Percentiles rank a stretch among this genome's conserved stretches.
Conservation (phyloP, 2,888 invertebrate species). For the Xestobium rufovillosum region DNA sequence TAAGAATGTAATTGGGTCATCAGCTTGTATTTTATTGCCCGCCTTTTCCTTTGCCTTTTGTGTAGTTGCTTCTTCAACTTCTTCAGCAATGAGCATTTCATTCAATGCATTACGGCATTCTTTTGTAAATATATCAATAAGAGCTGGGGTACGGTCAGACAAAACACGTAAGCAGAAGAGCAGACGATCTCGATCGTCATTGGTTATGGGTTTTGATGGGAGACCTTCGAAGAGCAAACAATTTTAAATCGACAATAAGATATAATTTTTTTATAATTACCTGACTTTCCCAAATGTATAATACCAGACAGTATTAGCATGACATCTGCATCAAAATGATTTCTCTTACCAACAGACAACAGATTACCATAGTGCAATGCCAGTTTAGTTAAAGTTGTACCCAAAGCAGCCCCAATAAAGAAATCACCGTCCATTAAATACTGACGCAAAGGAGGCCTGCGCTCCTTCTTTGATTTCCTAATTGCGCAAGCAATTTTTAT, state of each 20-base stretch:
- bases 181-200: constrained; percentile 89
- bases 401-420: constrained; percentile 88
- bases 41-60: constrained; percentile 61
- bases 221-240: constrained; percentile 41
- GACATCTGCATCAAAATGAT: constrained; percentile 66
- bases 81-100: constrained; percentile 75
- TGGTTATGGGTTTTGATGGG: constrained; percentile 76
- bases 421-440: constrained; percentile 93
- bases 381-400: constrained; percentile 86
- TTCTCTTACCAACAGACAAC: constrained; percentile 43
- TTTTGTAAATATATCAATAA: constrained; percentile 63
- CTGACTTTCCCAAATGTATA: constrained; percentile 77
- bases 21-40: constrained; percentile 66
- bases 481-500: constrained; percentile 10
- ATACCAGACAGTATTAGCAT: constrained; percentile 85
- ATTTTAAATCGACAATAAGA: constrained; percentile 7
- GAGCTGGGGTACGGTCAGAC: constrained; percentile 58
- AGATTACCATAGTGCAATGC: constrained; percentile 62
- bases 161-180: constrained; percentile 72
- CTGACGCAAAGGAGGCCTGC: constrained; percentile 72
- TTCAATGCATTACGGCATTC: constrained; percentile 72
- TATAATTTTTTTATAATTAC: constrained; percentile 29
- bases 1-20: constrained; percentile 77
- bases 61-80: constrained; percentile 58
- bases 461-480: constrained; percentile 55